These are phyloP conservation scores for Hippocampus kuda DNA, from an alignment of 2,797 vertebrate genomes.

Conservation along the genomic window DNA sequence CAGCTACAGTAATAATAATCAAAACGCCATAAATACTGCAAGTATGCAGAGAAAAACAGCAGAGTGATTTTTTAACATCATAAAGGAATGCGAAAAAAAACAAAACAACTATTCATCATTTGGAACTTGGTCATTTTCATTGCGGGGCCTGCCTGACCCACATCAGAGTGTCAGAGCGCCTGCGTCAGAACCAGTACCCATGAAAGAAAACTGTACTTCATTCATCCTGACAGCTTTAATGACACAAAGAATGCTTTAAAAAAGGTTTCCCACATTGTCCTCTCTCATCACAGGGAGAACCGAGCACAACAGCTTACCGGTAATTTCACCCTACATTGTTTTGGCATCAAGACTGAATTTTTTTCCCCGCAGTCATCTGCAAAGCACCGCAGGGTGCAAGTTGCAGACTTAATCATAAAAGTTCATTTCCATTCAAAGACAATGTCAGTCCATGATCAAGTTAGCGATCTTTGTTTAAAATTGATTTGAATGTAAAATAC, in stretches of 20 bases:
- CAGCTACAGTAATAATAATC: no score
- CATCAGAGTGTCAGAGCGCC: not conserved
- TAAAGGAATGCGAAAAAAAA: no score
- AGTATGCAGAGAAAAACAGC: no score
- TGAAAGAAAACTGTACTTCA: not conserved
- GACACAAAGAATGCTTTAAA: not conserved
- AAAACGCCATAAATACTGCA: no score
- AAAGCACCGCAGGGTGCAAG: no score
- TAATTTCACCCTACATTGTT: not conserved
- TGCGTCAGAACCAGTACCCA: not conserved
- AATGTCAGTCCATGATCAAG: not conserved
- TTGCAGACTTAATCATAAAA: not conserved
- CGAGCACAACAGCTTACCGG: not conserved
- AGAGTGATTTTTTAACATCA: no score
- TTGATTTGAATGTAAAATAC: not conserved
- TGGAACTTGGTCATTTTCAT: no score
- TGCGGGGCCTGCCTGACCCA: not conserved
- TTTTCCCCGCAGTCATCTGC: no score
- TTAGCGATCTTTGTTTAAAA: not conserved
- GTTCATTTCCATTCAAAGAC: no score
- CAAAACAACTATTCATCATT: no score
- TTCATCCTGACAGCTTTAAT: not conserved
- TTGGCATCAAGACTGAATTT: not conserved
- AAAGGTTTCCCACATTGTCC: not conserved
- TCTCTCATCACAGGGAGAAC: not conserved